Base-by-base conservation (phyloP, 2,797 vertebrate species). In the Anomalospiza imberbis region DNA sequence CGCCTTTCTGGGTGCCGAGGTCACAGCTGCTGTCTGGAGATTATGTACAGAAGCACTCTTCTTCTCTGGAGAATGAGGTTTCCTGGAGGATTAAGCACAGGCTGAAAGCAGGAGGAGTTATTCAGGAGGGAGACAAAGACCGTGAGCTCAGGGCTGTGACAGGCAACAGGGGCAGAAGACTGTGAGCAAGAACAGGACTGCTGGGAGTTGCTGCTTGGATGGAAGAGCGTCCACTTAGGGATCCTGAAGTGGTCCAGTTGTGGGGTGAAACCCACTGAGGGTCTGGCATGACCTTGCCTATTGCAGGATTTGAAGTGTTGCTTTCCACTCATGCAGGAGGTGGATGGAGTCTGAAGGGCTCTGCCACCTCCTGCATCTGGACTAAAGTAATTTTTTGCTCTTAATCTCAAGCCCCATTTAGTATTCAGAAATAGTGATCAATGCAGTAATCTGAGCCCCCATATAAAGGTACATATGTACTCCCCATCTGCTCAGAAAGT, bases 1-100 rank as follows among this genome's bases (percentile, higher is more conserved):
- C 45, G 90, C 90, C 88, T 95, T 94, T 96, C 94, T 96, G 94
- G 93, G 77, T 94, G 91, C 91, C 0, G 7, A 63, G 93, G 88
- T 95, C 95, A 95, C 96, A 96, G 96, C 96, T 96, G 96, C 94
- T 91, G 95, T 96, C 96, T 96, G 96, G 91, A 94, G 96, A 94
- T 96, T 86, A 96, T 0, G 12, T 90, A 96, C 95, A 96, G 95
- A 95, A 95, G 93, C 77, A 17, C 95, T 90, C 88, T 95, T 96
- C 96, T 96, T 96, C 93, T 88, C 1, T 5, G 79, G 60, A 94
- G 91, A 94, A 85, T 72, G 71, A 86, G 88, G 94, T 94, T 96
- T 96, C 95, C 96, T 96, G 94, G 66, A 94, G 93, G 91, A 96
- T 96, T 96, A 93, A 84, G 83, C 32, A 28, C 85, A 81, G 85